Conservation (phyloP, 2,888 invertebrate species). For the Athripsodes cinereus region DNA sequence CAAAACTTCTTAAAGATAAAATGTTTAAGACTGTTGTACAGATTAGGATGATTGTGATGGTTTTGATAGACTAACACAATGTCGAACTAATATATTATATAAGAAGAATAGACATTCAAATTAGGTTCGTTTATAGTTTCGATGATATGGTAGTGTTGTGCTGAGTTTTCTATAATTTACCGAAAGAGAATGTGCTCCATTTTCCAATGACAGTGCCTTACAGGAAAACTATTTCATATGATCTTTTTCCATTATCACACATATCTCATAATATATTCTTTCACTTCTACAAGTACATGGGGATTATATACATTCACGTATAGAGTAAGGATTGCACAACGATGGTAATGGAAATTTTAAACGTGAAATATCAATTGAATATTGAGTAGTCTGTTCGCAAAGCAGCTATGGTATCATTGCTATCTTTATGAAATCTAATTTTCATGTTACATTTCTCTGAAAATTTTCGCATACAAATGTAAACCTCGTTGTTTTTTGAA, state of each 20-base stretch:
- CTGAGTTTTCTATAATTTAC: conserved; percentile 16
- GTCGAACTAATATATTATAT: too few species aligned
- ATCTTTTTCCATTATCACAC: background rate
- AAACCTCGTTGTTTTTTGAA: too few species aligned
- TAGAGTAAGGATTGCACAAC: background rate
- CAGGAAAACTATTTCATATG: conserved; percentile 9
- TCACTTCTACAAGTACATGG: background rate
- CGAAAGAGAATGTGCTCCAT: background rate
- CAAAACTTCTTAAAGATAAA: too few species aligned
- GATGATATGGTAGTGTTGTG: conserved; percentile 9
- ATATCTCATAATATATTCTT: background rate
- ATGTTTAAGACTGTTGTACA: too few species aligned
- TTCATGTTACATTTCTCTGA: too few species aligned
- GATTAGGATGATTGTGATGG: too few species aligned
- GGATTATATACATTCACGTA: background rate
- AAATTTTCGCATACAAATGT: too few species aligned
- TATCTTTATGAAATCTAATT: too few species aligned
- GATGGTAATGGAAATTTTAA: background rate
- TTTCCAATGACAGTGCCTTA: conserved; percentile 8
- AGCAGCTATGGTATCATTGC: too few species aligned
- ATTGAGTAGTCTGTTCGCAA: too few species aligned
- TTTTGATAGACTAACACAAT: too few species aligned
- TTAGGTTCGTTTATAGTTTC: conserved; percentile 19
- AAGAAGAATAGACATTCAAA: conserved; percentile 13
- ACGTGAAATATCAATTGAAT: background rate